Conservation (phyloP, 2,113 vertebrate genomes). For the Erpornis zantholeuca region DNA sequence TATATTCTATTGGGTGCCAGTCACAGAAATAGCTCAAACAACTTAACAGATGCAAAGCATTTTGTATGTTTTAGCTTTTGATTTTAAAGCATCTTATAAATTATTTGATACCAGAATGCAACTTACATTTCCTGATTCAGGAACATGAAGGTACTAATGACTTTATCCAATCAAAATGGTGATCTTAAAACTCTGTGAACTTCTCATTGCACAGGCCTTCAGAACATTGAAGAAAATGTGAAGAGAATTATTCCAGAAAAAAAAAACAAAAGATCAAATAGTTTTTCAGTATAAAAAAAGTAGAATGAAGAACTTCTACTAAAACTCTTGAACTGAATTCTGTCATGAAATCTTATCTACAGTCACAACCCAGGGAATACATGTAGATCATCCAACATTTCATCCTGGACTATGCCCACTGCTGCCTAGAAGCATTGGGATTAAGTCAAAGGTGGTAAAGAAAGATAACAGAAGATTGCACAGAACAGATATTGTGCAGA, state of each 20-base stretch:
- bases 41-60: slow-evolving; percentile 23
- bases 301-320: neutral
- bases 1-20: neutral
- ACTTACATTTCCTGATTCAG: neutral
- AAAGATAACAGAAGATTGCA: neutral
- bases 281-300: neutral
- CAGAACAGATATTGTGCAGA: neutral
- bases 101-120: neutral
- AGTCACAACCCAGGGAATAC: neutral
- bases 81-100: slow-evolving; percentile 8
- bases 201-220: neutral
- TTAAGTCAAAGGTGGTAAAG: neutral
- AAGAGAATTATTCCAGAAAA: neutral
- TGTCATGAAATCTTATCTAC: neutral
- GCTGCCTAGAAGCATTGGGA: neutral
- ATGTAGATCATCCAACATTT: neutral
- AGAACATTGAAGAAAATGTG: neutral
- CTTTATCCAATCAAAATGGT: neutral
- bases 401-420: neutral
- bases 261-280: neutral
- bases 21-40: slow-evolving; percentile 34
- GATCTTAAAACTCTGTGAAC: neutral
- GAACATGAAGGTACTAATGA: neutral
- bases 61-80: neutral
- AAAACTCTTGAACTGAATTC: neutral